Percentiles rank a stretch among this genome's conserved stretches.
Evolutionary conservation across 2,797 vertebrate species (phyloP).

Genomic region (Tiaroga cobitis): DNA sequence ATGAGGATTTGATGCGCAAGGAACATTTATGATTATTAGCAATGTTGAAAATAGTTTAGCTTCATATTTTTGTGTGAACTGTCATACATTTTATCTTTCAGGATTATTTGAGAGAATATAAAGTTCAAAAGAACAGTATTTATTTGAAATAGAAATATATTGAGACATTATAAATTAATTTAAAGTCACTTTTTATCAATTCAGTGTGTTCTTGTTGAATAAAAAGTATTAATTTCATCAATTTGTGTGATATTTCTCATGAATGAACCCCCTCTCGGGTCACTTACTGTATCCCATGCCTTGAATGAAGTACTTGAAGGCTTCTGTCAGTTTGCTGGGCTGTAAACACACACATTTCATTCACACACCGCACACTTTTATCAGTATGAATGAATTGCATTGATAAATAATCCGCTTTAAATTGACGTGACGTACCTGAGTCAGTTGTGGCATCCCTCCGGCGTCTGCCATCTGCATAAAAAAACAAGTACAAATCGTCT

Average conservation of each 20-base stretch:
- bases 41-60: too few relatives aligned
- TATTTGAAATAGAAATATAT: neutral
- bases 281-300: slow-evolving; percentile 99
- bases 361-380: neutral
- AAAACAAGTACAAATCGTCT: neutral
- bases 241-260: neutral
- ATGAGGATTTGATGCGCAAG: too few relatives aligned
- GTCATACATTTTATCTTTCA: too few relatives aligned
- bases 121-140: neutral
- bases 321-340: slow-evolving; percentile 96
- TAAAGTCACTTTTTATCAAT: neutral
- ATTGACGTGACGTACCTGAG: slow-evolving; percentile 78
- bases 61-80: too few relatives aligned
- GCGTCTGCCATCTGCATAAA: slow-evolving; percentile 90
- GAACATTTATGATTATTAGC: too few relatives aligned
- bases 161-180: neutral
- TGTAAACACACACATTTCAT: slow-evolving; percentile 63
- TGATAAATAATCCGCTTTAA: neutral
- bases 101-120: neutral
- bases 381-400: neutral
- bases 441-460: slow-evolving; percentile 90
- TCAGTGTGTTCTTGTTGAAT: neutral
- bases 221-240: neutral
- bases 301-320: slow-evolving; percentile 98
- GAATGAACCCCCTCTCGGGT: neutral